Evolutionary conservation across 2,113 vertebrate species (phyloP).

Genomic region (Phalacrocorax carbo): DNA sequence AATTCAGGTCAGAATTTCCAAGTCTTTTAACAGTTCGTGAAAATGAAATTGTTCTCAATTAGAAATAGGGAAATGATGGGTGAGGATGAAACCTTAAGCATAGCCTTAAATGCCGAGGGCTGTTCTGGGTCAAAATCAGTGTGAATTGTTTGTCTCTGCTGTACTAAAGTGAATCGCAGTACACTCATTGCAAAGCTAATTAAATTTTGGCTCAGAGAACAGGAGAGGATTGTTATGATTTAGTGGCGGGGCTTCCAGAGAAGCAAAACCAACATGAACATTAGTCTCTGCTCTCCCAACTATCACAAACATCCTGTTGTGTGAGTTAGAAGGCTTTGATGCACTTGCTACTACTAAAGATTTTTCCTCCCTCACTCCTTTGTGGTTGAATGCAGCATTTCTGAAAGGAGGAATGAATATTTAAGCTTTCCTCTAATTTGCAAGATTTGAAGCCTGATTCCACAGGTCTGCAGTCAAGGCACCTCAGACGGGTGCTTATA

Average conservation of each 20-base stretch:
- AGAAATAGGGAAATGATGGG: background rate
- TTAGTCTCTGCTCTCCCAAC: background rate
- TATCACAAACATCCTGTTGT: background rate
- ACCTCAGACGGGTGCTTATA: background rate
- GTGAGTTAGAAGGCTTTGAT: background rate
- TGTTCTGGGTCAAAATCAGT: background rate
- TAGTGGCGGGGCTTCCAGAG: background rate
- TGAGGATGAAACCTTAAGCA: background rate
- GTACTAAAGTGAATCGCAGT: background rate
- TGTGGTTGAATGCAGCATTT: background rate
- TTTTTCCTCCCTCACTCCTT: background rate
- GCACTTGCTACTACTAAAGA: background rate
- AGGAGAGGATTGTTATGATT: background rate
- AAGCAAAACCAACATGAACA: background rate
- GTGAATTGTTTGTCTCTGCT: background rate
- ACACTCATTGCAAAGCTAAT: background rate
- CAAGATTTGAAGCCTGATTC: background rate
- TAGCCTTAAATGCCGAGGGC: background rate
- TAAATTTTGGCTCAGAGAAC: background rate
- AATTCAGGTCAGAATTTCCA: background rate
- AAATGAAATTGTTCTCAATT: background rate
- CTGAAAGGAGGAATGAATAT: background rate
- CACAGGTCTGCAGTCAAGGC: background rate
- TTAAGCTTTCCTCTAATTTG: background rate
- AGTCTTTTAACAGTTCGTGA: background rate